Base-by-base conservation (phyloP, 2,888 invertebrate species). In the Teleiodes luculella region DNA sequence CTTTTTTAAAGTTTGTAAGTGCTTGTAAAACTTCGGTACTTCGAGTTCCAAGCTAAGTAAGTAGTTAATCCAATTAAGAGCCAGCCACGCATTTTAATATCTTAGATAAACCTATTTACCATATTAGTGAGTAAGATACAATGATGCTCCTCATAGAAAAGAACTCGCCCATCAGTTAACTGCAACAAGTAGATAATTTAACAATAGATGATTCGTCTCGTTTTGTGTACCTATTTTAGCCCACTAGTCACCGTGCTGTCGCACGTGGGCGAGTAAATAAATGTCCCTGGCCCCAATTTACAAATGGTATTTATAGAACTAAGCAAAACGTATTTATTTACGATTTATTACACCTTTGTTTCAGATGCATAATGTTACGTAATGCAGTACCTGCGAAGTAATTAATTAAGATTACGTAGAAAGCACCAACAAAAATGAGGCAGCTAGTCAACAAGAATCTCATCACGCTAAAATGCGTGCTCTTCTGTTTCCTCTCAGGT, bases 401-500 rank as follows among this genome's bases (percentile, higher is more conserved):
- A 62, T 57, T 57, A 54, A 46, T 57, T 57, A 54, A 46, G 59
- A 47, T 57, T 37, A 35, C 20, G 28, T 14, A 28, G 43, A 49
- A 54, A 28, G 43, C 48, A 54, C 16, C 63, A 61, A 63, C 53
- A 56, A 78, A 74, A 56, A 89, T 88, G 88, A 80, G 82, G 74
- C 65, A 74, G 63, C 65, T 84, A 56, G 81, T 94, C 70, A 95
- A 95, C 78, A 90, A 90, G 68, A 95, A 94, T 80, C 90, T 96
- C 63, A 91, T 95, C 62, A 92, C 95, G 57, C 90, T 96, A 58
- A 95, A 96, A 91, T 92, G 94, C 77, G 93, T 96, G 46, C 91
- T 95, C 51, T 96, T 96, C 85, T 91, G 95, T 69, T 95, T 95
- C 74, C 94, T 95, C 63, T 94, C 94, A 72, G 95, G 95, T 95